Base-by-base conservation (phyloP, 2,797 vertebrate species). In the Danio kyathit region DNA sequence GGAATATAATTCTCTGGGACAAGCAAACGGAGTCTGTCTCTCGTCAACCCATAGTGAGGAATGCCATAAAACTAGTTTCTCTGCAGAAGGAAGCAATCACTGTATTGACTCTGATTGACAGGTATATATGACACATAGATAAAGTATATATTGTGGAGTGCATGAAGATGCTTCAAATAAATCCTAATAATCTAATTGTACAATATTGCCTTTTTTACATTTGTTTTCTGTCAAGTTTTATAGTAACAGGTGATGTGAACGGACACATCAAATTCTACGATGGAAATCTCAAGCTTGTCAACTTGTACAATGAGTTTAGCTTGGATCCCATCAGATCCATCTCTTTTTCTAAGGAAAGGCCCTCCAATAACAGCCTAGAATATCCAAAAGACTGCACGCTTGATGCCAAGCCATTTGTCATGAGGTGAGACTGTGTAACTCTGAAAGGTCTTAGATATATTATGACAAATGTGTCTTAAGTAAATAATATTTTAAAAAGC, bases 261-360 rank as follows among this genome's bases (percentile, higher is more conserved):
- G 97, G 98, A 0, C 88, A 90, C 29, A 90, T 99, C 72, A 94
- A 91, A 63, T 96, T 99, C 91, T 99, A 96, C 0, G 88, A 96
- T 0, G 91, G 91, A 41, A 76, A 87, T 1, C 91, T 97, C 72
- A 87, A 52, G 74, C 66, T 96, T n/a, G 84, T 96, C 52, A 83
- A 76, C 81, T 92, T 87, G 89, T 96, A 92, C 85, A 92, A 76
- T 63, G 82, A 95, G 11, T 89, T 96, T 41, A 88, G 88, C 48
- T 87, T 94, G 90, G 94, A 95, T 3, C 66, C 94, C 59, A 93
- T 99, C 74, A 82, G 2, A 2, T 96, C 92, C 41, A 95, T 99
- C 87, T 98, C 96, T 43, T 97, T 98, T 83, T 94, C 94, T 17
- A 94, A 91, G 87, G 85, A 90, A 40, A 83, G 81, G 0, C 72